Conservation (phyloP, 2,888 invertebrate genomes). For the Thecophora atra region DNA sequence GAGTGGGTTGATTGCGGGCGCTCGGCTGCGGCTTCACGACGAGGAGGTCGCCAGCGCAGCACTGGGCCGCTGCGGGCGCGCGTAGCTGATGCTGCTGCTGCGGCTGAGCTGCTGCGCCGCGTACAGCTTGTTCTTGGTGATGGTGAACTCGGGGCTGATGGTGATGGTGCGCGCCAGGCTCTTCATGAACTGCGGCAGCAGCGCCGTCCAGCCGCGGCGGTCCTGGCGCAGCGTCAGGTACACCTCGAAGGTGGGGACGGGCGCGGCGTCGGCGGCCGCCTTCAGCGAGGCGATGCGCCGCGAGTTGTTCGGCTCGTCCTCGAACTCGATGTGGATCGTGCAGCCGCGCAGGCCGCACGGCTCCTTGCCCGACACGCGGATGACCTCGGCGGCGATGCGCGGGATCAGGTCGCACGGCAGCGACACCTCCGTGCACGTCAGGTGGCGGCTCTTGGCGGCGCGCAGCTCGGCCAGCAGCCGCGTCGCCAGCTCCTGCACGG, state of each 20-base stretch:
- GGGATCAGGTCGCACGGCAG: slow-evolving; percentile 63
- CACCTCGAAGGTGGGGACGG: slow-evolving; percentile 59
- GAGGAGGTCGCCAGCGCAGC: slow-evolving; percentile 54
- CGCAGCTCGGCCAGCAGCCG: slow-evolving; percentile 58
- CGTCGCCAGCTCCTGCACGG: slow-evolving; percentile 51
- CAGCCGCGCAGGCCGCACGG: slow-evolving; percentile 61
- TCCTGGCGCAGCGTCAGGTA: slow-evolving; percentile 61
- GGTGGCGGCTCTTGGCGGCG: slow-evolving; percentile 59
- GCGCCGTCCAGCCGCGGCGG: slow-evolving; percentile 60
- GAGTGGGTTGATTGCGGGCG: not conserved
- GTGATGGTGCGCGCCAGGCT: slow-evolving; percentile 60
- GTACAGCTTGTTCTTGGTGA: slow-evolving; percentile 60
- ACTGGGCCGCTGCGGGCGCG: slow-evolving; percentile 44
- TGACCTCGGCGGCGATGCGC: slow-evolving; percentile 59
- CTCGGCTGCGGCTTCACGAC: slow-evolving; percentile 44
- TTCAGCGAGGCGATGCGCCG: slow-evolving; percentile 59
- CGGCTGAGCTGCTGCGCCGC: slow-evolving; percentile 48
- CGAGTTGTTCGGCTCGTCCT: slow-evolving; percentile 60
- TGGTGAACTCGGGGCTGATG: slow-evolving; percentile 60
- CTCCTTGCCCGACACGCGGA: slow-evolving; percentile 60
- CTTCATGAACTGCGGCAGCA: slow-evolving; percentile 62
- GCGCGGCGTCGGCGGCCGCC: slow-evolving; percentile 58
- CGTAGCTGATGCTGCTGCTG: slow-evolving; percentile 46
- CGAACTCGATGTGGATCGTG: slow-evolving; percentile 61
- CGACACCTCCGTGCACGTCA: slow-evolving; percentile 61